phyloP scores from a whole-genome alignment of 2,113 vertebrate species.

The Hydrolagus affinis region DNA sequence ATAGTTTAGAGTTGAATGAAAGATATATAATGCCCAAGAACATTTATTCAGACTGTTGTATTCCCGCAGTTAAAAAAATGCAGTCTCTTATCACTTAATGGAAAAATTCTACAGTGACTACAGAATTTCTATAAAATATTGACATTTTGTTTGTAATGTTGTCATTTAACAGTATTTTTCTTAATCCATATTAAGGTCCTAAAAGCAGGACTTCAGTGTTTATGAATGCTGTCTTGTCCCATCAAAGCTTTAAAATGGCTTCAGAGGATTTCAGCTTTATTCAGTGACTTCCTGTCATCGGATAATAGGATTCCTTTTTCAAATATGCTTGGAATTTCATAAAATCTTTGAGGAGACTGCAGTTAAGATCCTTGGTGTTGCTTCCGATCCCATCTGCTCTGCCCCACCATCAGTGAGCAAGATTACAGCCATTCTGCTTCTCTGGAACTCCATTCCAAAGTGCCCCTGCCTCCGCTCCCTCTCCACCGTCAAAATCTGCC shows the following conservation, averaged over 20 bases:
- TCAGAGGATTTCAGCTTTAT: not conserved
- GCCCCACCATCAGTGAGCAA: too few relatives aligned
- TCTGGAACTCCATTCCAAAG: too few relatives aligned
- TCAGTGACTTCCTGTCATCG: not conserved
- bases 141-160: not conserved
- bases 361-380: not conserved
- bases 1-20: not conserved
- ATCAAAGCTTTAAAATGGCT: not conserved
- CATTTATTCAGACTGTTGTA: not conserved
- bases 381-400: too few relatives aligned
- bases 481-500: too few relatives aligned
- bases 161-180: not conserved
- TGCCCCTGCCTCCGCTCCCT: too few relatives aligned
- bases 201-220: not conserved
- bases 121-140: not conserved
- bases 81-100: too few relatives aligned
- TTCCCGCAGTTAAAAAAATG: not conserved
- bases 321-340: conserved; percentile 5
- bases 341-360: not conserved
- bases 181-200: not conserved
- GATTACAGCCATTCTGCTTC: too few relatives aligned
- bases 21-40: not conserved
- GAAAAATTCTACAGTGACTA: not conserved
- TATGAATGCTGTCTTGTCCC: not conserved
- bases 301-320: not conserved